phyloP scores from a whole-genome alignment of 2,113 vertebrate species.

The Egretta garzetta region DNA sequence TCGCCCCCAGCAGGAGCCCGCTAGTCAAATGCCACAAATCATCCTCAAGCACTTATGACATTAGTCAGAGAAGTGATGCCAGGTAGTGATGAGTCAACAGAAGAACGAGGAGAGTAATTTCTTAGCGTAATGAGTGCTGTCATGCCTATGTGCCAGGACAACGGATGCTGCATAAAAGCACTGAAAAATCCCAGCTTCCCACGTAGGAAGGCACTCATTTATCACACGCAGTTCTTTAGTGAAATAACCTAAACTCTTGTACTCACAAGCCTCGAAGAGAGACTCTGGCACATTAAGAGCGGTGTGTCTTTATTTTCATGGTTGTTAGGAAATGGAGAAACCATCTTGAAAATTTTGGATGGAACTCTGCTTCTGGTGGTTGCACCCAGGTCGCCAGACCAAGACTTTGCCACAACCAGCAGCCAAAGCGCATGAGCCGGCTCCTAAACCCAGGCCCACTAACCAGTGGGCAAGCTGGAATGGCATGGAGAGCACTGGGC shows the following conservation, averaged over 20 bases:
- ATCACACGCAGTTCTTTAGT: fast-evolving
- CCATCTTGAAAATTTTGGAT: not conserved
- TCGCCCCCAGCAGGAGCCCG: not conserved
- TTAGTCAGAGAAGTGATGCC: not conserved
- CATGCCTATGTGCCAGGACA: not conserved
- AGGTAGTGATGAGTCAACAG: not conserved
- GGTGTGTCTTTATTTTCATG: not conserved
- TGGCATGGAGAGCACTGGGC: not conserved
- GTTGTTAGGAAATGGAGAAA: not conserved
- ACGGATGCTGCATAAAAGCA: not conserved
- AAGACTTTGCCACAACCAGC: not conserved
- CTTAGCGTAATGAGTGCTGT: not conserved
- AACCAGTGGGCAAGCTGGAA: not conserved
- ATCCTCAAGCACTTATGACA: not conserved
- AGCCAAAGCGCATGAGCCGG: not conserved
- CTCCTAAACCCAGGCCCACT: not conserved
- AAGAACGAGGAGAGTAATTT: not conserved
- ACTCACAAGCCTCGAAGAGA: not conserved
- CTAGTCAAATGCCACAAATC: not conserved
- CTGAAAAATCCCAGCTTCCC: not conserved
- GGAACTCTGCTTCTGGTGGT: not conserved
- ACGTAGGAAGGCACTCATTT: not conserved
- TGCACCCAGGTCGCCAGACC: not conserved
- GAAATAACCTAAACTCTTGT: not conserved
- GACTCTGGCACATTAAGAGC: not conserved